Evolutionary conservation across 1,140 invertebrate species (phyloP).

Genomic region (Euura lappo): DNA sequence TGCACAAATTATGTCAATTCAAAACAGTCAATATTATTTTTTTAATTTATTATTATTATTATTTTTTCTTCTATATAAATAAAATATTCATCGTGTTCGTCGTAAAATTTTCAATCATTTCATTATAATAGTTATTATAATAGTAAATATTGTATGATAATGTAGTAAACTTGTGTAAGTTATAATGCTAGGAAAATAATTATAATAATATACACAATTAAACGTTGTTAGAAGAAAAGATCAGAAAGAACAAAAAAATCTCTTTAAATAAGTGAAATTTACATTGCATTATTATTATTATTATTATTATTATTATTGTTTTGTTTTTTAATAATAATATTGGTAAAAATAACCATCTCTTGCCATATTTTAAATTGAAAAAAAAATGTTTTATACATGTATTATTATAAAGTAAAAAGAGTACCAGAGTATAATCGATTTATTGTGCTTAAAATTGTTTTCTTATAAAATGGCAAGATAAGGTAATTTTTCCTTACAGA

Average conservation of each 20-base stretch:
- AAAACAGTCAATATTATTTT: constrained; percentile 27
- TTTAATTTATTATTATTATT: constrained; percentile 4
- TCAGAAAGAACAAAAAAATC: constrained; percentile 32
- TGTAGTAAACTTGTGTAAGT: constrained; percentile 47
- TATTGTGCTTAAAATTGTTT: constrained; percentile 31
- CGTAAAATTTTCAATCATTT: constrained; percentile 6
- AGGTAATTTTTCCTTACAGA: not conserved
- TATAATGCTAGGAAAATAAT: constrained; percentile 54
- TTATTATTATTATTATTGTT: too few relatives aligned
- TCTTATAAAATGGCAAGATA: constrained; percentile 36
- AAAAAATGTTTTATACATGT: too few relatives aligned
- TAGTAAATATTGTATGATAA: constrained; percentile 36
- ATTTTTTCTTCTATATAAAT: constrained; percentile 42
- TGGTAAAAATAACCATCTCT: not conserved
- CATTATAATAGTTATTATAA: constrained; percentile 51
- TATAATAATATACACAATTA: constrained; percentile 58
- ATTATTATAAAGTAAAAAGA: not conserved
- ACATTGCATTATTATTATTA: constrained; percentile 36
- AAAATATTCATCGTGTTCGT: constrained; percentile 39
- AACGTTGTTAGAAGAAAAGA: constrained; percentile 47
- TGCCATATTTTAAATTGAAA: not conserved
- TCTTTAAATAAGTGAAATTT: constrained; percentile 57
- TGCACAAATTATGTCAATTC: constrained; percentile 23
- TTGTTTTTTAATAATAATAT: not conserved
- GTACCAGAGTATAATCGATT: constrained; percentile 3